Evolutionary conservation across 2,888 invertebrate genomes (phyloP).

Genomic region (Standfussiana lucernea): DNA sequence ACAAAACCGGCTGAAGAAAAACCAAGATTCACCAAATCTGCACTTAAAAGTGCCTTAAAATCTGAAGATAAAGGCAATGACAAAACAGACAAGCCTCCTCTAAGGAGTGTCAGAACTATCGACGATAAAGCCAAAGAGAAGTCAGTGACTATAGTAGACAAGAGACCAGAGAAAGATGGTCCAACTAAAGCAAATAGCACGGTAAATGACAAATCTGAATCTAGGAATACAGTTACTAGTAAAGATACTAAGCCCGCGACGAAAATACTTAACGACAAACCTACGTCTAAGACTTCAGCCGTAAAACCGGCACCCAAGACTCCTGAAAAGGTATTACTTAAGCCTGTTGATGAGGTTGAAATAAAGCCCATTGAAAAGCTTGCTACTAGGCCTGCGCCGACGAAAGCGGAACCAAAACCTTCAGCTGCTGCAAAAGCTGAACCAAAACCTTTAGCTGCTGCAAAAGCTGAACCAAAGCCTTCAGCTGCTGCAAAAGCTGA

Average conservation of each 20-base stretch:
- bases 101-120: conserved; percentile 84
- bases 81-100: conserved; percentile 80
- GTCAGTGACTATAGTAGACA: conserved; percentile 86
- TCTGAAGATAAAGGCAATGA: conserved; percentile 77
- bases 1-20: conserved; percentile 81
- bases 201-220: conserved; percentile 71
- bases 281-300: conserved; percentile 62
- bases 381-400: conserved; percentile 62
- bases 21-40: conserved; percentile 82
- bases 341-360: conserved; percentile 72
- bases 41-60: conserved; percentile 71
- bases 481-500: conserved; percentile 46
- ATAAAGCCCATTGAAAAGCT: conserved; percentile 52
- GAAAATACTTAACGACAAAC: conserved; percentile 71
- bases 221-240: conserved; percentile 64
- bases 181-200: conserved; percentile 73
- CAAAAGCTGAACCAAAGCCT: conserved; percentile 66
- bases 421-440: conserved; percentile 53
- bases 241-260: conserved; percentile 70
- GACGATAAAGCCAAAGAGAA: conserved; percentile 87
- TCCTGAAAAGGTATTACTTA: conserved; percentile 66
- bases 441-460: conserved; percentile 55
- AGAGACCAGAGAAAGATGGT: conserved; percentile 80
- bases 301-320: conserved; percentile 67
- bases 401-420: conserved; percentile 54